phyloP scores from a whole-genome alignment of 2,888 invertebrate genomes.

The Cybosia mesomella region DNA sequence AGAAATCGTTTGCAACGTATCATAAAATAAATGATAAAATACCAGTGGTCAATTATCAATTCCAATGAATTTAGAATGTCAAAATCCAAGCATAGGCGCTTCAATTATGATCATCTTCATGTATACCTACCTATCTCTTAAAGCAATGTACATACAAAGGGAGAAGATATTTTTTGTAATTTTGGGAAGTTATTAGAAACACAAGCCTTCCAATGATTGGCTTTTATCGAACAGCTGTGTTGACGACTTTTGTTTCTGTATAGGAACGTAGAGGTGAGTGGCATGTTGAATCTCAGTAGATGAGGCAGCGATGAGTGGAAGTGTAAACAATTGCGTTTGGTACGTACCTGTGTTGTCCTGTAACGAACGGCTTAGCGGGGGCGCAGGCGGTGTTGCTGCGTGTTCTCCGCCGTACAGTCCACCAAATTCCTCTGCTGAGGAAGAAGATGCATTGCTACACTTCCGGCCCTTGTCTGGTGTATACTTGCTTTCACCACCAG shows the following conservation, averaged over 20 bases:
- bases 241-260: not conserved
- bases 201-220: not conserved
- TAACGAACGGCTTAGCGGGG: slow-evolving; percentile 83
- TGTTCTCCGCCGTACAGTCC: slow-evolving; percentile 93
- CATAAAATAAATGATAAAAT: not conserved
- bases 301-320: not conserved
- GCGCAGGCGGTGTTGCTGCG: slow-evolving; percentile 90
- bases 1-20: not conserved
- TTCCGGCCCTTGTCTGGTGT: slow-evolving; percentile 88
- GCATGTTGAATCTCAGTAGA: not conserved
- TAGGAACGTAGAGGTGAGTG: not conserved
- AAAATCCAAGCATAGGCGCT: no score
- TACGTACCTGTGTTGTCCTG: slow-evolving; percentile 87
- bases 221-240: not conserved
- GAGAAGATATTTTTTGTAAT: not conserved
- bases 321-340: not conserved
- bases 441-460: slow-evolving; percentile 92
- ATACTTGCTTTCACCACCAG: slow-evolving; percentile 86
- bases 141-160: not conserved
- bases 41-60: no score
- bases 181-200: not conserved
- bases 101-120: no score
- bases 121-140: not conserved
- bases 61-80: no score
- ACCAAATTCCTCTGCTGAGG: slow-evolving; percentile 95